Evolutionary conservation across 2,113 vertebrate species (phyloP).

Genomic region (Alethe castanea): DNA sequence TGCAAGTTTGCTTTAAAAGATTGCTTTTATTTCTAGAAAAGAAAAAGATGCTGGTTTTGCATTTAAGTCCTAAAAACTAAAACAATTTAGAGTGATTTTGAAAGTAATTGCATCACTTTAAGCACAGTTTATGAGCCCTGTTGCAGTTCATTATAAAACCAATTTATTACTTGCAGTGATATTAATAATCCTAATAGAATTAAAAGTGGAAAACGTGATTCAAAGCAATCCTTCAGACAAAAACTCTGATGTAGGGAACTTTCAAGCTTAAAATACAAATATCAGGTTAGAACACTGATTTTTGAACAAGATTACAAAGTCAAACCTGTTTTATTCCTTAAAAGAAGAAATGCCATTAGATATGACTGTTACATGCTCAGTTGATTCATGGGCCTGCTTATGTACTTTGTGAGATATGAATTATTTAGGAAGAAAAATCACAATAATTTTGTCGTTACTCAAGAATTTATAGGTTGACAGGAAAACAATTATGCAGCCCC

Average conservation of each 20-base stretch:
- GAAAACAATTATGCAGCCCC: slow-evolving; percentile 89
- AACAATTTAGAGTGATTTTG: slow-evolving; percentile 24
- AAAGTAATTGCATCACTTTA: slow-evolving; percentile 57
- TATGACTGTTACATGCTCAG: slow-evolving; percentile 57
- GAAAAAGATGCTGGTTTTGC: not conserved
- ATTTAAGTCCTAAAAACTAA: not conserved
- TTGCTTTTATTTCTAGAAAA: not conserved
- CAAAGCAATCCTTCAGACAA: slow-evolving; percentile 43
- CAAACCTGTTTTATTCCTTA: slow-evolving; percentile 52
- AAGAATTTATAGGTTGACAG: slow-evolving; percentile 88
- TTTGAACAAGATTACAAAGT: slow-evolving; percentile 44
- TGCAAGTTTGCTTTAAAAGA: not conserved
- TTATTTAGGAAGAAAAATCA: slow-evolving; percentile 89
- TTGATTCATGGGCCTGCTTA: slow-evolving; percentile 77
- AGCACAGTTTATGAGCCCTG: slow-evolving; percentile 67
- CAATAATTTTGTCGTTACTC: slow-evolving; percentile 85
- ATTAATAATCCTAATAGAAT: slow-evolving; percentile 68
- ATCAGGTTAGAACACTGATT: not conserved
- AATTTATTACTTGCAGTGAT: slow-evolving; percentile 48
- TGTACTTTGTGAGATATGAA: slow-evolving; percentile 77
- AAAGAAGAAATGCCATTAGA: slow-evolving; percentile 65
- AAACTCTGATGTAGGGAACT: slow-evolving; percentile 24
- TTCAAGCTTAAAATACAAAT: slow-evolving; percentile 31
- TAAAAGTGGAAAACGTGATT: slow-evolving; percentile 43
- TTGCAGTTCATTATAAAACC: slow-evolving; percentile 52